Conservation (phyloP, 2,888 invertebrate genomes). For the Hipparchia sbordonii region DNA sequence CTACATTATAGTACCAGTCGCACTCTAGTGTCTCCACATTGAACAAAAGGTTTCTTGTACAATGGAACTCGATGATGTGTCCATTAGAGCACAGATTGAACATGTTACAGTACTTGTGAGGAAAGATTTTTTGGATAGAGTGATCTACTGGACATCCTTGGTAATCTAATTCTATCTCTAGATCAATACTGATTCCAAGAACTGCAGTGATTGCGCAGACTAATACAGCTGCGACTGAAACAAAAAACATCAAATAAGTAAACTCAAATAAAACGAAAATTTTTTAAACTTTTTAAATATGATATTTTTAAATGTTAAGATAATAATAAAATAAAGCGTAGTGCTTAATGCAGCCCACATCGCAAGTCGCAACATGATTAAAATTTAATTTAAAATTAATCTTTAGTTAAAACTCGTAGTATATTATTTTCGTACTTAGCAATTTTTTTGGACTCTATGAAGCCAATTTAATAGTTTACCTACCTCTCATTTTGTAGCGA, state of each 20-base stretch:
- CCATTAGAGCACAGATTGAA: slow-evolving; percentile 53
- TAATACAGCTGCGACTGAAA: slow-evolving; percentile 58
- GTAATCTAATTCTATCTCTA: slow-evolving; percentile 44
- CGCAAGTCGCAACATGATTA: too few relatives aligned
- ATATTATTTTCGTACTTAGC: too few relatives aligned
- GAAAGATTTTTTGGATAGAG: slow-evolving; percentile 43
- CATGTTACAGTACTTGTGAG: slow-evolving; percentile 50
- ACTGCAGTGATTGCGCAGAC: slow-evolving; percentile 58
- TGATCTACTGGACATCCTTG: slow-evolving; percentile 46
- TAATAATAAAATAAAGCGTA: too few relatives aligned
- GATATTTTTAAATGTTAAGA: too few relatives aligned
- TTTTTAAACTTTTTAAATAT: too few relatives aligned
- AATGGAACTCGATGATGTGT: slow-evolving; percentile 44
- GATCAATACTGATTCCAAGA: slow-evolving; percentile 37
- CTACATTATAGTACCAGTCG: slow-evolving; percentile 46
- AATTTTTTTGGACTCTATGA: neutral
- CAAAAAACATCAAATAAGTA: slow-evolving; percentile 9
- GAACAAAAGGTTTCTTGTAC: slow-evolving; percentile 42
- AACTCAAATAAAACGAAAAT: too few relatives aligned
- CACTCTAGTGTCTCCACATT: slow-evolving; percentile 43
- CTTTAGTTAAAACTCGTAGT: too few relatives aligned
- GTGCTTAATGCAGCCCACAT: too few relatives aligned
- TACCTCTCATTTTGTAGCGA: slow-evolving; percentile 30
- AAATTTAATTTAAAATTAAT: too few relatives aligned
- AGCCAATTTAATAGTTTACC: neutral